Evolutionary conservation across 2,888 invertebrate species (phyloP).

Genomic region (Ligdia adustata): DNA sequence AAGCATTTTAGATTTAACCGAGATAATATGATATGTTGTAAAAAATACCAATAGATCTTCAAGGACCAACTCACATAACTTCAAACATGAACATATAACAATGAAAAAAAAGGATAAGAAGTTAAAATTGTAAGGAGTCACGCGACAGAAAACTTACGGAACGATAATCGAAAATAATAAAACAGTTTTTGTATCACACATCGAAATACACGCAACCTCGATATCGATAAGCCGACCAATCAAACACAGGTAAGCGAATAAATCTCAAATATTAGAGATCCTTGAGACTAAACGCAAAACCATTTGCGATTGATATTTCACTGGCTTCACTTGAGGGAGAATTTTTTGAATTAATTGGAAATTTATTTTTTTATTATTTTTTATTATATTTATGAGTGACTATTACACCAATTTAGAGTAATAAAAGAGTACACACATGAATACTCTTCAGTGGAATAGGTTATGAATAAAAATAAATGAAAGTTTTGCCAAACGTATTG

Average conservation of each 20-base stretch:
- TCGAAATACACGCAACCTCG: slow-evolving; percentile 24
- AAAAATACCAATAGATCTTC: background rate
- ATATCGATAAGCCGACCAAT: slow-evolving; percentile 29
- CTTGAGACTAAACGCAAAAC: background rate
- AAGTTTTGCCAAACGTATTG: too few relatives aligned
- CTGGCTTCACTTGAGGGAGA: too few relatives aligned
- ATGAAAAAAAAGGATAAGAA: slow-evolving; percentile 21
- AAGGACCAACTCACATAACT: slow-evolving; percentile 4
- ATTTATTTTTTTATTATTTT: too few relatives aligned
- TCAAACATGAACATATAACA: background rate
- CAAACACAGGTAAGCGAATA: slow-evolving; percentile 23
- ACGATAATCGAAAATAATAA: slow-evolving; percentile 21
- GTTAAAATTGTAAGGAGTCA: slow-evolving; percentile 24
- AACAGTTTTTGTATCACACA: slow-evolving; percentile 18
- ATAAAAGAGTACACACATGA: too few relatives aligned
- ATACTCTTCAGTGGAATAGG: too few relatives aligned
- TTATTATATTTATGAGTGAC: too few relatives aligned
- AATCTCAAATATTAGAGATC: slow-evolving; percentile 21
- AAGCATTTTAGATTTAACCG: background rate
- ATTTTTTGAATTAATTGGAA: too few relatives aligned
- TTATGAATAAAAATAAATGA: too few relatives aligned
- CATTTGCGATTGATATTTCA: too few relatives aligned
- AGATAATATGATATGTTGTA: background rate
- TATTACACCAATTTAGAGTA: too few relatives aligned
- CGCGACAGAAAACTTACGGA: slow-evolving; percentile 26